A percentile compares a stretch with the other conserved stretches of the same genome.
Conservation (phyloP, 2,888 invertebrate genomes). For the Vandiemenella viatica region DNA sequence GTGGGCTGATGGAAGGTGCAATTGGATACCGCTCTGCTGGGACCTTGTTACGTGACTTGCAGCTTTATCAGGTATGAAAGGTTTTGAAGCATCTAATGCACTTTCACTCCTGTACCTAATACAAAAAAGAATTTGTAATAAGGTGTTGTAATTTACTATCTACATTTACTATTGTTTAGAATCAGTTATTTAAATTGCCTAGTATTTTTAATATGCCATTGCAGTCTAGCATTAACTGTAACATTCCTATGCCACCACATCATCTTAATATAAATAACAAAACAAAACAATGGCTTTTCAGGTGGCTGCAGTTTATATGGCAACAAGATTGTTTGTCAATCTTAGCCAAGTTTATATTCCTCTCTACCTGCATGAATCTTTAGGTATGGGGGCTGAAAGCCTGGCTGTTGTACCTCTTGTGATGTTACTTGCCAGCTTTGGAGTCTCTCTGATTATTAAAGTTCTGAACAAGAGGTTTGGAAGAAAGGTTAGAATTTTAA, state of each 20-base stretch:
- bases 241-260: too few species aligned
- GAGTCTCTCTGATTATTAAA: constrained; percentile 57
- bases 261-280: too few species aligned
- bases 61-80: too few species aligned
- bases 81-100: too few species aligned
- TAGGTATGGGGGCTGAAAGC: constrained; percentile 55
- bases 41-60: constrained; percentile 9
- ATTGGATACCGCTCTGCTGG: constrained; percentile 18
- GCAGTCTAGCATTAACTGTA: too few species aligned
- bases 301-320: constrained; percentile 74
- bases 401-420: constrained; percentile 69
- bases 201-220: too few species aligned
- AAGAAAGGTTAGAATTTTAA: constrained; percentile 35
- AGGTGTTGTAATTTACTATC: too few species aligned
- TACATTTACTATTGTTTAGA: too few species aligned
- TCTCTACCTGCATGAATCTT: constrained; percentile 64
- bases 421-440: constrained; percentile 66
- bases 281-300: constrained; percentile 33
- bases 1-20: constrained; percentile 15
- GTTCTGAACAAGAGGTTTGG: constrained; percentile 47
- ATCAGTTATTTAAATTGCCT: too few species aligned
- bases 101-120: too few species aligned
- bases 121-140: too few species aligned
- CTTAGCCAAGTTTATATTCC: constrained; percentile 75
- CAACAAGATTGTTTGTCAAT: constrained; percentile 73